Conservation (phyloP, 2,113 vertebrate genomes). For the Sinocyclocheilus anophthalmus region DNA sequence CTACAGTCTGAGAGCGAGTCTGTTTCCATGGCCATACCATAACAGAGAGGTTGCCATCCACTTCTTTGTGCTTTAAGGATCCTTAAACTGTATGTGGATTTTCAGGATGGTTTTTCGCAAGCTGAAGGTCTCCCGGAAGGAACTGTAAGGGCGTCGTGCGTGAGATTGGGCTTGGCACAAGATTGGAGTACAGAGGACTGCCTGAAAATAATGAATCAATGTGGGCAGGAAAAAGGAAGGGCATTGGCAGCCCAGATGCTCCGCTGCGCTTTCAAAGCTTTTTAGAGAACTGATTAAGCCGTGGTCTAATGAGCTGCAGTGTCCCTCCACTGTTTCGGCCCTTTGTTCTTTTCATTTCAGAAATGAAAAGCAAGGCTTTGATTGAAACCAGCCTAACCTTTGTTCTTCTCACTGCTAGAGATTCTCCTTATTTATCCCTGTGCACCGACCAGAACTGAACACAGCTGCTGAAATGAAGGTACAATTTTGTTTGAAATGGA, state of each 20-base stretch:
- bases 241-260: slow-evolving; percentile 47
- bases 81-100: slow-evolving; percentile 33
- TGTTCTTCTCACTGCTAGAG: slow-evolving; percentile 46
- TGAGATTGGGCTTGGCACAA: slow-evolving; percentile 20
- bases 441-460: slow-evolving; percentile 14
- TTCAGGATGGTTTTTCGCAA: neutral
- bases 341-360: slow-evolving; percentile 58
- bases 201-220: slow-evolving; percentile 49
- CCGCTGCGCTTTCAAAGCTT: slow-evolving; percentile 46
- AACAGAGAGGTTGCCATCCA: slow-evolving; percentile 6
- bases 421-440: slow-evolving; percentile 51
- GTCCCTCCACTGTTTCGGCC: slow-evolving; percentile 32
- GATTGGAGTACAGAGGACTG: slow-evolving; percentile 26
- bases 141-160: neutral
- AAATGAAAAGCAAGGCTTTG: slow-evolving; percentile 54
- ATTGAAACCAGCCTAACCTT: slow-evolving; percentile 44
- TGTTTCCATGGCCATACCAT: slow-evolving; percentile 14
- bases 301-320: slow-evolving; percentile 54
- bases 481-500: slow-evolving; percentile 53
- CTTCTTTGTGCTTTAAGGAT: slow-evolving; percentile 28
- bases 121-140: neutral
- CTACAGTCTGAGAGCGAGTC: neutral
- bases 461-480: slow-evolving; percentile 46
- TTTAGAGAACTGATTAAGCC: slow-evolving; percentile 57
- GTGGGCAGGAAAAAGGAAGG: slow-evolving; percentile 44